Evolutionary conservation across 2,113 vertebrate genomes (phyloP), one percentile per base, ranked within the genome.

Genomic region (Pholis gunnellus): DNA sequence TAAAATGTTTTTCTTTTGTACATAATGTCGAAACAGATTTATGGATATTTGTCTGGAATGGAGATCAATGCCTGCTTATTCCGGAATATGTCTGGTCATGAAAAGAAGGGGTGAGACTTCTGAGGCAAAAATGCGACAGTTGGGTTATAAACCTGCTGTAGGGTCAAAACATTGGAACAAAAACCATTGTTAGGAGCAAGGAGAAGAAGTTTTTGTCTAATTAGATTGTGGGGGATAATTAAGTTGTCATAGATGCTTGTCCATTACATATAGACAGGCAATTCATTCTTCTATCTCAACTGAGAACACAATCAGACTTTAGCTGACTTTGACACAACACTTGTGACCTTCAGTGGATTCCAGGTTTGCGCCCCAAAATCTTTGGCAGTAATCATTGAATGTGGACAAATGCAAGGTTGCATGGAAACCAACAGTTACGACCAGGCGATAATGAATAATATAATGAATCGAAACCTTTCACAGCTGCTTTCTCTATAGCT

Each of bases 401-500:
- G 65, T 46, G n/a, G 36, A 50, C 50, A 64, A 85, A 78, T 83
- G 54, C 57, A 52, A 34, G 56, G 40, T 69, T 80, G 75, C 44
- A 27, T 78, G 70, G 76, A 85, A 88, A 84, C 87, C 72, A 84
- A 85, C 27, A 83, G 76, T 81, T 88, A 75, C 40, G 22, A 61
- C 40, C 64, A 54, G 46, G 70, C 84, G n/a, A 52, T 86, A 83
- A 89, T 79, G 65, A 89, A 86, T 68, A 78, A 79, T 73, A 88
- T 87, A 85, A 80, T 82, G 79, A 89, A 86, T 82, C 31, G 0
- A 86, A 82, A 85, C 77, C 77, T 82, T 78, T 84, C 83, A 75
- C 81, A 83, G 82, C 81, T 91, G 86, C 82, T 71, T 82, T 86
- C 81, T 86, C 72, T 86, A 65, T 66, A 84, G 75, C 87, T 70